phyloP scores from a whole-genome alignment of 2,113 vertebrate genomes.

The Sciurus niger region DNA sequence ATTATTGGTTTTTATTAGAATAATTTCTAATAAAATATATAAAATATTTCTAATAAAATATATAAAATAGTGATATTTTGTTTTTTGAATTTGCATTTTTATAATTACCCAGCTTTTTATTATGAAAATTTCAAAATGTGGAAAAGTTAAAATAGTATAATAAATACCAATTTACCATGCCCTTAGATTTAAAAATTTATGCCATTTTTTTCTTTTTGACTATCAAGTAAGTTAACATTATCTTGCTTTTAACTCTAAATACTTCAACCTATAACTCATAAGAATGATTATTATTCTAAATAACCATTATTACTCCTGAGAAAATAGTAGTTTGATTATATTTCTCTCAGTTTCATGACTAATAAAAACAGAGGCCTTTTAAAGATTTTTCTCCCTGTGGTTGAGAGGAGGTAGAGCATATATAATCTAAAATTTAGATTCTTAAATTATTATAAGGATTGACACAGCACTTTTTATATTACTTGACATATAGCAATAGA shows the following conservation, averaged over 20 bases:
- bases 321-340: not conserved
- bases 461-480: not conserved
- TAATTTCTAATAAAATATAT: not conserved
- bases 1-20: conserved; percentile 26
- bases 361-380: conserved; percentile 4
- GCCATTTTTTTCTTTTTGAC: not conserved
- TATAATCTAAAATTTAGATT: conserved; percentile 16
- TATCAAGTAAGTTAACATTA: conserved; percentile 1
- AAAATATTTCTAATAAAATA: not conserved
- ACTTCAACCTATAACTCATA: conserved; percentile 1
- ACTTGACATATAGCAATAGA: not conserved
- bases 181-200: conserved; percentile 36
- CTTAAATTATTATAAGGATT: conserved; percentile 20
- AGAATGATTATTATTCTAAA: not conserved
- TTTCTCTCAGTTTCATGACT: conserved; percentile 4
- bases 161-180: not conserved
- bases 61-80: too few relatives aligned
- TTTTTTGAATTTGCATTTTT: not conserved
- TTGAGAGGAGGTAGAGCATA: not conserved
- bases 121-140: not conserved
- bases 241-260: not conserved
- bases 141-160: not conserved
- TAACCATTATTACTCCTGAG: not conserved
- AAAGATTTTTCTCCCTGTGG: not conserved
- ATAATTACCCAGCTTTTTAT: conserved; percentile 22